Evolutionary conservation across 2,888 invertebrate genomes (phyloP), one percentile per base, ranked within the genome.

Genomic region (Dasypolia templi): DNA sequence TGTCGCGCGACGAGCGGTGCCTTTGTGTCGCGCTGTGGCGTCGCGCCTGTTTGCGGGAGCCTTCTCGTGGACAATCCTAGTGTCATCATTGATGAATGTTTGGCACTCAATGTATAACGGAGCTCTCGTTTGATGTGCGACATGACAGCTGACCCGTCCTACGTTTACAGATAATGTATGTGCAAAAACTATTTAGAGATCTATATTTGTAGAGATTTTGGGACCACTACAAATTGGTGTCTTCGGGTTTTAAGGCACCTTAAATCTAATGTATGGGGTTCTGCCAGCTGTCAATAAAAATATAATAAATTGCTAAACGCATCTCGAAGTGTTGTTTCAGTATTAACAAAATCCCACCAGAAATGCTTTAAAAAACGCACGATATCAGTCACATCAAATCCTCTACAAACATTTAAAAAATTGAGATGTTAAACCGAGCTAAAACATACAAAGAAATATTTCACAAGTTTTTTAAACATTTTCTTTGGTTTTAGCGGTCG

Each of bases 1-100:
- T n/a, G n/a, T n/a, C n/a, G n/a, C n/a, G n/a, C n/a, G n/a, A n/a
- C n/a, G n/a, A n/a, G n/a, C n/a, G n/a, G n/a, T n/a, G n/a, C n/a
- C n/a, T n/a, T n/a, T n/a, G n/a, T n/a, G n/a, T n/a, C n/a, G n/a
- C n/a, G n/a, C n/a, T n/a, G n/a, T n/a, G n/a, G n/a, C n/a, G n/a
- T n/a, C n/a, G n/a, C n/a, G n/a, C n/a, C n/a, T n/a, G n/a, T n/a
- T n/a, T n/a, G n/a, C n/a, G n/a, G n/a, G n/a, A n/a, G n/a, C n/a
- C n/a, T n/a, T n/a, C n/a, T n/a, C 62, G 59, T 63, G 71, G 65
- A 32, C 51, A 46, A 69, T 49, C 56, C 55, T 61, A 6, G 53
- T 78, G 84, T 77, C 79, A 79, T 62, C 72, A 75, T 76, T 83
- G 83, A 86, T 75, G 71, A 77, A 81, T 76, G 81, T 66, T 86